Conservation (phyloP, 37 sponge, comb jelly and placozoan genomes). For the Aplysina aerophoba region DNA sequence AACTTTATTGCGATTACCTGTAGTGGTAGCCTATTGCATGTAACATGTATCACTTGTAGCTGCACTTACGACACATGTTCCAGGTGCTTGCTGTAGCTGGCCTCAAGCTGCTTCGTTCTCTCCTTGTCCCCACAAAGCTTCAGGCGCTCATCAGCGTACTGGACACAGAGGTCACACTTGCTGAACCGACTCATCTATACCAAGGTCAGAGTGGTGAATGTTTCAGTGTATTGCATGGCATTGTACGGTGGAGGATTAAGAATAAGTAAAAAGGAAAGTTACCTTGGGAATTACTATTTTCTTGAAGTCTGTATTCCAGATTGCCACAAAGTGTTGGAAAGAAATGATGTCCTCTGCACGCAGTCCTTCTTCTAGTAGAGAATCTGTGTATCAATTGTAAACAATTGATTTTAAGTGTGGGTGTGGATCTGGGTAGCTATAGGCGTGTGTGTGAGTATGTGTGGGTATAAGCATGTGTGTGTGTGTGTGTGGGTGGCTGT, state of each 20-base stretch:
- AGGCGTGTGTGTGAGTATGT: too few relatives aligned
- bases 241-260: background rate
- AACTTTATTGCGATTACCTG: background rate
- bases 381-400: background rate
- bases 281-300: slow-evolving; percentile 62
- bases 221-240: background rate
- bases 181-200: slow-evolving; percentile 51
- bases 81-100: slow-evolving; percentile 38
- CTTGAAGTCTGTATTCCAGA: slow-evolving; percentile 41
- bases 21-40: background rate
- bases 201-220: background rate
- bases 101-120: slow-evolving; percentile 13
- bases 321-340: slow-evolving; percentile 39
- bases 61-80: slow-evolving; percentile 47
- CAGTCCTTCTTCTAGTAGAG: slow-evolving; percentile 32
- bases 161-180: slow-evolving; percentile 59
- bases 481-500: too few relatives aligned
- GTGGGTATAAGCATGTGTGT: too few relatives aligned
- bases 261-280: background rate
- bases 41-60: background rate
- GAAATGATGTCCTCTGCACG: slow-evolving; percentile 13
- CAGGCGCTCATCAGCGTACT: slow-evolving; percentile 33
- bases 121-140: slow-evolving; percentile 38
- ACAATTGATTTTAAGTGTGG: too few relatives aligned
- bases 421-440: too few relatives aligned